Base-by-base conservation (phyloP, 2,888 invertebrate genomes). In the Caenorhabditis macrosperma region DNA sequence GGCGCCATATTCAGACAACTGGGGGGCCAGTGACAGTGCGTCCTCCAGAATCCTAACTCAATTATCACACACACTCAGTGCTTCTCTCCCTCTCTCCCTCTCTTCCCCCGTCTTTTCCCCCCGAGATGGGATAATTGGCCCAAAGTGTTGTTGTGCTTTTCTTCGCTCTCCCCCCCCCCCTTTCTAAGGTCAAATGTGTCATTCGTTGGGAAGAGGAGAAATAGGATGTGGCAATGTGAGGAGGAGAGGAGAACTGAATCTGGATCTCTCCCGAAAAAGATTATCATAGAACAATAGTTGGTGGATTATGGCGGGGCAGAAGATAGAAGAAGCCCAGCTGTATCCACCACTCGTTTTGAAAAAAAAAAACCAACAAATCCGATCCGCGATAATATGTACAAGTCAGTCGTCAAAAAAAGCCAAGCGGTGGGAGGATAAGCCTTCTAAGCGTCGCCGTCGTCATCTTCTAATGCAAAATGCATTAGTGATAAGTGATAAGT, bases 121-220 rank as follows among this genome's bases (percentile, higher is more conserved):
- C n/a, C n/a, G n/a, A n/a, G 33, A 46, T 48, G 24, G 48, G 72
- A 72, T 72, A 72, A 72, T 72, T 72, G 57, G 57, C 17, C 72
- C n/a, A 72, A 48, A 72, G 72, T 72, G 72, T 72, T 71, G 71
- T 61, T 38, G 48, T 50, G 69, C 60, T 60, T 57, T 55, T 41
- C 44, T 44, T 63, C 35, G 30, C 26, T 48, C 1, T 57, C 15
- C 20, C 10, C 30, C 55, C 20, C 10, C 30, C 55, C 24, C 30
- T 50, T 15, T 38, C 22, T 20, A 44, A 71, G 69, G 54, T 30
- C 69, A 61, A 50, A 60, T 69, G 69, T 60, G 50, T 61, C 59
- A 50, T 59, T 20, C 7, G 35, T 5, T 48, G 2, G 2, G n/a
- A 28, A 7, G 38, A 12, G 7, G 12, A n/a, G 46, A 60, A 24